These are phyloP conservation scores for Heterodera schachtii DNA, from an alignment of 1,140 invertebrate species.

Conservation along the genomic window DNA sequence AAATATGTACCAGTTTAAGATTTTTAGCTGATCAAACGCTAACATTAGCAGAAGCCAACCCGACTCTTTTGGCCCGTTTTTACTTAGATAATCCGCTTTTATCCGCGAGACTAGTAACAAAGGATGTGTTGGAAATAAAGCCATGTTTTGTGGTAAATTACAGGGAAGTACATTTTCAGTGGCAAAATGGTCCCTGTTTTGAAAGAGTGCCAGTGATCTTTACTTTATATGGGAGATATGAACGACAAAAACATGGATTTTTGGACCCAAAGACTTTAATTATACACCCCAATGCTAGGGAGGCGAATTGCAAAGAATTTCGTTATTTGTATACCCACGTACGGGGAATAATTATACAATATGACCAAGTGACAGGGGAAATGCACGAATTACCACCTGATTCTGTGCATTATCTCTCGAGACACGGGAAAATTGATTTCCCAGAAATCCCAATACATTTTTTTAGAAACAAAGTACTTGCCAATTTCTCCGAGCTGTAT, in stretches of 20 bases:
- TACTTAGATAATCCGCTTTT: not conserved
- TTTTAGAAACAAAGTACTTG: too few relatives aligned
- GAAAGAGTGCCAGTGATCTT: not conserved
- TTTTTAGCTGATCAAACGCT: too few relatives aligned
- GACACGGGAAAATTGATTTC: too few relatives aligned
- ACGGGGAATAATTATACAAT: not conserved
- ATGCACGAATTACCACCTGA: not conserved
- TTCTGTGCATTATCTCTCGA: not conserved
- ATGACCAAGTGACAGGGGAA: not conserved
- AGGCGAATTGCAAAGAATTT: not conserved
- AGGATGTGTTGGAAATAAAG: too few relatives aligned
- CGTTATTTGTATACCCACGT: not conserved
- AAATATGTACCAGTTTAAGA: slow-evolving; percentile 14
- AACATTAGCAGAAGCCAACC: slow-evolving; percentile 2
- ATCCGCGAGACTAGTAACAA: not conserved
- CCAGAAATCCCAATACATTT: not conserved
- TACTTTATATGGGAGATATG: not conserved
- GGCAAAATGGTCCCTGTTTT: not conserved
- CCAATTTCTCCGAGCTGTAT: too few relatives aligned
- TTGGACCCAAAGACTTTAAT: slow-evolving; percentile 1
- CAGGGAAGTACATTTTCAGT: too few relatives aligned
- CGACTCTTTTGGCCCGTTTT: slow-evolving; percentile 13
- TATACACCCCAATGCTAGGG: slow-evolving; percentile 4
- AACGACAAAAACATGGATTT: too few relatives aligned
- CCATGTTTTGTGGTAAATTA: slow-evolving; percentile 8